A percentile compares a stretch with the other conserved stretches of the same genome.
phyloP scores from a whole-genome alignment of 2,113 vertebrate genomes.

The Uropsilus gracilis region DNA sequence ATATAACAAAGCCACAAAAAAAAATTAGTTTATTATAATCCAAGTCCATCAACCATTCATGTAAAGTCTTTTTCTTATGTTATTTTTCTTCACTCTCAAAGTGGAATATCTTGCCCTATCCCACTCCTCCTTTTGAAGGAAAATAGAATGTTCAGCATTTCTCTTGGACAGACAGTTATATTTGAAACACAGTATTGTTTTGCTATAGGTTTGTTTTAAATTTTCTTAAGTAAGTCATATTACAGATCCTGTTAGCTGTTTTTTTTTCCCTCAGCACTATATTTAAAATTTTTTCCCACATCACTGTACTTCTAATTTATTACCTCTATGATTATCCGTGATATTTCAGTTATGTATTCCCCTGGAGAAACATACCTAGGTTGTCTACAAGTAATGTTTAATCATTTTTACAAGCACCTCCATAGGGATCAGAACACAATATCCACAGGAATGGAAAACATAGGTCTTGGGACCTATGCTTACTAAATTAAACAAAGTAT shows the following conservation, averaged over 20 bases:
- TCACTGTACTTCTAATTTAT: neutral
- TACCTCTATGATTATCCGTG: neutral
- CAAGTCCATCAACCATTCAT: neutral
- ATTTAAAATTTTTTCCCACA: neutral
- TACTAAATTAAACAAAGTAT: neutral
- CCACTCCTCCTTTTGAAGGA: neutral
- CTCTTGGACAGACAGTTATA: neutral
- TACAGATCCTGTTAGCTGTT: neutral
- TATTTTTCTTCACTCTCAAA: neutral
- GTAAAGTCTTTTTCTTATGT: neutral
- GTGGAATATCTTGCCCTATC: neutral
- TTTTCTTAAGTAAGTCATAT: conserved; percentile 1
- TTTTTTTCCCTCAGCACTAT: neutral
- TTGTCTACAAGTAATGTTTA: neutral
- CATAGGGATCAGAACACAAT: neutral
- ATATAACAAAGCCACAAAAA: neutral
- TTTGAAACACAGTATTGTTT: neutral
- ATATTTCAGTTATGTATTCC: neutral
- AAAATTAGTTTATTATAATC: neutral
- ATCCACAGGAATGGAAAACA: neutral
- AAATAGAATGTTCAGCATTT: neutral
- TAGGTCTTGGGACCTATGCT: neutral
- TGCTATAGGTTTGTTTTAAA: neutral
- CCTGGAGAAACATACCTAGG: neutral
- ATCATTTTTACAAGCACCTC: neutral